Percentiles rank a stretch among this genome's conserved stretches.
Evolutionary conservation across 2,113 vertebrate species (phyloP).

Genomic region (Platichthys stellatus): DNA sequence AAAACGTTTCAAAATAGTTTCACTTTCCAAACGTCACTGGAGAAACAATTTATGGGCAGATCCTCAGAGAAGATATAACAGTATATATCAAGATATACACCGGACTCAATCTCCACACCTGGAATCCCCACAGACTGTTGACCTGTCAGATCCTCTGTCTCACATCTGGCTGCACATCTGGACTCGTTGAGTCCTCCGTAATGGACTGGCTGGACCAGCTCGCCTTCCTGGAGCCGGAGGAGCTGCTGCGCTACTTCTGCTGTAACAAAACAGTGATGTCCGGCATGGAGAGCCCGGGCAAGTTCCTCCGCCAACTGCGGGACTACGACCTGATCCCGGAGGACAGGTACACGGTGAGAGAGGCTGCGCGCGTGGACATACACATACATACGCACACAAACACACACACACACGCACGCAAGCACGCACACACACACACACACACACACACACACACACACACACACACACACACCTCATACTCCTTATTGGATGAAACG

Average conservation of each 20-base stretch:
- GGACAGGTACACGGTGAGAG: conserved; percentile 47
- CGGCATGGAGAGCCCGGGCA: conserved; percentile 67
- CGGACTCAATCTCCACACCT: too few relatives aligned
- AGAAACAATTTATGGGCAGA: neutral
- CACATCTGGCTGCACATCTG: neutral
- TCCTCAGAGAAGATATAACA: accelerated
- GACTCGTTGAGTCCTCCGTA: too few relatives aligned
- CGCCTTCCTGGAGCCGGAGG: conserved; percentile 32
- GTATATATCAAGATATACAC: too few relatives aligned
- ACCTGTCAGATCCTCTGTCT: neutral
- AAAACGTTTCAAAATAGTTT: conserved; percentile 9
- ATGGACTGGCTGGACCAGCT: conserved; percentile 66
- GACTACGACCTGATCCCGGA: conserved; percentile 75
- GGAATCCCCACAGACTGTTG: neutral
- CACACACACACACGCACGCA: too few relatives aligned
- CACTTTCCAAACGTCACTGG: conserved; percentile 67
- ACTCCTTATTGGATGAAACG: too few relatives aligned
- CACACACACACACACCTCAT: too few relatives aligned
- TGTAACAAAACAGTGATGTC: conserved; percentile 74
- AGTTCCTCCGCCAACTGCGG: conserved; percentile 72
- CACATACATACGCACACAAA: too few relatives aligned
- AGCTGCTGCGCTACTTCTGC: conserved; percentile 67
- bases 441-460: too few relatives aligned
- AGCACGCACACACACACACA: too few relatives aligned
- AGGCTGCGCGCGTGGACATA: too few relatives aligned